Evolutionary conservation across 2,113 vertebrate genomes (phyloP), one percentile per base, ranked within the genome.

Genomic region (Callorhinus ursinus): DNA sequence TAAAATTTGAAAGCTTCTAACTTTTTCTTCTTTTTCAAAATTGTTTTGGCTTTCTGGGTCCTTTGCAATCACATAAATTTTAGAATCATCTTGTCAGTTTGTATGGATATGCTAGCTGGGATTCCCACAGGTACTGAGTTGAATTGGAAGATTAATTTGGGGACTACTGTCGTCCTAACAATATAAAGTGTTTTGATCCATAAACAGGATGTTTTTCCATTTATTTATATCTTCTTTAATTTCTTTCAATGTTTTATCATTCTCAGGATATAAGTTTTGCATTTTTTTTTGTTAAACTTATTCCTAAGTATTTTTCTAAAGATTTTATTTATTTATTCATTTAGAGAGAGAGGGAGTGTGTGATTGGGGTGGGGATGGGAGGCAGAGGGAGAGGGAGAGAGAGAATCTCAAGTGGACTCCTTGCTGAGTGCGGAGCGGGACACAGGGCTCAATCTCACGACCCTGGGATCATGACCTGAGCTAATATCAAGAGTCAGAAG

Each of bases 181-280:
- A 14, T n/a, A 26, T 39, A 81, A 42, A 79, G 36, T 61, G 26
- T 51, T 80, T 36, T 63, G 42, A 69, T 46, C 28, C 13, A 22
- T 72, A n/a, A 42, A 80, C 24, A 3, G 1, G 13, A 42, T 89
- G 0, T 33, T 88, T 74, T 67, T 71, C 46, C 18, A 65, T 67
- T 53, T 80, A 92, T 31, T n/a, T 72, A 88, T 14, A 72, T n/a
- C 15, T 81, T 83, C 36, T 90, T 90, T 26, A 71, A 55, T 76
- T 90, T 82, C 12, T 88, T 93, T 94, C 59, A 88, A 14, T 65
- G 26, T 81, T 88, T 95, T 72, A 2, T 65, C 94, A 87, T 51
- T 93, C 88, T 77, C 26, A 90, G n/a, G 61, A 7, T 36, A 12
- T 76, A 88, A 67, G 8, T 22, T 82, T 86, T 87, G 22, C 46